These are phyloP conservation scores for Busseola fusca DNA, from an alignment of 2,888 invertebrate species.

Conservation along the genomic window DNA sequence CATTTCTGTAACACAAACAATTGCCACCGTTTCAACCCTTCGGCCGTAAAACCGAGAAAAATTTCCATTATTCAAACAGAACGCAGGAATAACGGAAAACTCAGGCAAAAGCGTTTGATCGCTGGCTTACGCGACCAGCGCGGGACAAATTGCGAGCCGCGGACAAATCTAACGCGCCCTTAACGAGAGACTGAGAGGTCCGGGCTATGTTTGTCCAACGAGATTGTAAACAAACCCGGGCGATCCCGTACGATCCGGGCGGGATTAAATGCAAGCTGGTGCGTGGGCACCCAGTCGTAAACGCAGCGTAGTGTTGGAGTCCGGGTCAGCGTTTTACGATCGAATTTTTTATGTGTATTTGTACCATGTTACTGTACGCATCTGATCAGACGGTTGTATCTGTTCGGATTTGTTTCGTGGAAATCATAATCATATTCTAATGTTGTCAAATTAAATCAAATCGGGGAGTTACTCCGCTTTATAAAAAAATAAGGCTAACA, in stretches of 20 bases:
- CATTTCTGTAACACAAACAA: constrained; percentile 59
- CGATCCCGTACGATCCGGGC: constrained; percentile 11
- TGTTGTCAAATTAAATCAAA: constrained; percentile 19
- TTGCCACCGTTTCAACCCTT: constrained; percentile 52
- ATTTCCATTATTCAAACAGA: constrained; percentile 59
- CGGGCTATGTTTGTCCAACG: constrained; percentile 9
- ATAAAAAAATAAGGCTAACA: not conserved
- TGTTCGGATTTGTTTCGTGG: constrained; percentile 3
- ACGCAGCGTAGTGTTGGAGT: constrained; percentile 34
- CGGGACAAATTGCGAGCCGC: constrained; percentile 44
- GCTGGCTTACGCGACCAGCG: constrained; percentile 46
- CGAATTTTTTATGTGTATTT: constrained; percentile 50
- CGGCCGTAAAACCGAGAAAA: constrained; percentile 53
- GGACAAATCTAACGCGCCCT: constrained; percentile 41
- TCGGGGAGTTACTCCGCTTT: not conserved
- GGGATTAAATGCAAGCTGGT: constrained; percentile 48
- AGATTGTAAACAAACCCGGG: constrained; percentile 38
- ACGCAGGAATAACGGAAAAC: constrained; percentile 57
- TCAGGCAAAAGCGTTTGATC: constrained; percentile 49
- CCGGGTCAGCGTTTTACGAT: constrained; percentile 54
- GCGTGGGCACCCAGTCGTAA: constrained; percentile 46
- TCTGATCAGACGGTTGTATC: constrained; percentile 29
- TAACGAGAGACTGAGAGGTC: constrained; percentile 31
- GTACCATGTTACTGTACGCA: constrained; percentile 7
- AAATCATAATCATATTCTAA: constrained; percentile 23